Base-by-base conservation (phyloP, 2,888 invertebrate species). In the Papilio elwesi region DNA sequence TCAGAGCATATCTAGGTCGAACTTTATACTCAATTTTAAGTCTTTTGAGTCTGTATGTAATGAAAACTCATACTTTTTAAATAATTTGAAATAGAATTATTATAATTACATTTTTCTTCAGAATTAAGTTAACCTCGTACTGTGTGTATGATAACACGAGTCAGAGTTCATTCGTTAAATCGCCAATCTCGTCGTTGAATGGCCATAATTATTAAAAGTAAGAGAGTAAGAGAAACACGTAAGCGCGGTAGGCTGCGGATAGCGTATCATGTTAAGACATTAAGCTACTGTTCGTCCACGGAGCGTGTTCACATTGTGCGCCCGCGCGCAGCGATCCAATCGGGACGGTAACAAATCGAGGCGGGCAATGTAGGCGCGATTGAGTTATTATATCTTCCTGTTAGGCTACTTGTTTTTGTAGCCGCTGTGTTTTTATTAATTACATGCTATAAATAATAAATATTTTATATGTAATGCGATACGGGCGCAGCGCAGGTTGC, bases 301-400 rank as follows among this genome's bases (percentile, higher is more conserved):
- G 82, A 83, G 82, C 79, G 80, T 82, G 84, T 85, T 83, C 85
- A 85, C 83, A 89, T 84, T 90, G 85, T 87, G 85, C 84, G 82
- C 81, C 75, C 38, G 68, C 68, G 77, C 81, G 80, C 78, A 74
- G 80, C 90, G 94, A 94, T 94, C 89, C 85, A 89, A 94, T 94
- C 94, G 86, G 78, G 91, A 90, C 92, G 87, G 85, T 87, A 85
- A 94, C 93, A 92, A 94, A 94, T 94, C 87, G 93, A 85, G 85
- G 82, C 85, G 82, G 83, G 85, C 85, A 81, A 84, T 81, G 88
- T 85, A 84, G 85, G 86, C 82, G 89, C 93, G 90, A 94, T 94
- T 94, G 94, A 94, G 93, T 94, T 94, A 94, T 94, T 93, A 92
- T 90, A 90, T 88, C 91, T 92, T 93, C 93, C 93, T 92, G 91